phyloP scores from a whole-genome alignment of 2,113 vertebrate species.

The Conger conger region DNA sequence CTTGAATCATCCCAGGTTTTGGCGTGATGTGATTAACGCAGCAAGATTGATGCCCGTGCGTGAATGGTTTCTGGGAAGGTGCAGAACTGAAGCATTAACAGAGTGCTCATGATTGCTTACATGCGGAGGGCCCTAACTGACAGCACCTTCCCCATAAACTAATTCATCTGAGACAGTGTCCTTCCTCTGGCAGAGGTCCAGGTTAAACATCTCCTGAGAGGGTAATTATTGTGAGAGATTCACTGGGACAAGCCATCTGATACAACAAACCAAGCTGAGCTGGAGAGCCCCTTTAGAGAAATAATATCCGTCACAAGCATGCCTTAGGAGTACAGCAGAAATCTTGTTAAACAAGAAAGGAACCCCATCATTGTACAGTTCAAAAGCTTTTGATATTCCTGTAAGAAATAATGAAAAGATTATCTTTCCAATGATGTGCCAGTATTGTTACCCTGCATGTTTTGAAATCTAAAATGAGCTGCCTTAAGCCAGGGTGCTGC shows the following conservation, averaged over 20 bases:
- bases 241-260: neutral
- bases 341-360: neutral
- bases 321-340: neutral
- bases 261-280: neutral
- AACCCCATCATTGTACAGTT: neutral
- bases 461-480: neutral
- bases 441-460: neutral
- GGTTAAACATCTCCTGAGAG: neutral
- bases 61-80: neutral
- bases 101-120: conserved; percentile 16
- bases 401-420: neutral
- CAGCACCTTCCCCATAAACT: neutral
- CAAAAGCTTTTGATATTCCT: neutral
- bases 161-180: neutral
- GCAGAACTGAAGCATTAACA: neutral
- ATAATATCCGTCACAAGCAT: neutral
- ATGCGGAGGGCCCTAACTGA: conserved; percentile 6
- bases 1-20: neutral
- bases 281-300: neutral
- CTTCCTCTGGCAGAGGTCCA: neutral
- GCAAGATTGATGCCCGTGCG: neutral
- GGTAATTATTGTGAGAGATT: conserved; percentile 7
- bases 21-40: neutral
- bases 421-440: neutral
- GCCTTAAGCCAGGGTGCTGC: neutral